Evolutionary conservation across 2,797 vertebrate species (phyloP).

Genomic region (Cyprinodon diabolis): DNA sequence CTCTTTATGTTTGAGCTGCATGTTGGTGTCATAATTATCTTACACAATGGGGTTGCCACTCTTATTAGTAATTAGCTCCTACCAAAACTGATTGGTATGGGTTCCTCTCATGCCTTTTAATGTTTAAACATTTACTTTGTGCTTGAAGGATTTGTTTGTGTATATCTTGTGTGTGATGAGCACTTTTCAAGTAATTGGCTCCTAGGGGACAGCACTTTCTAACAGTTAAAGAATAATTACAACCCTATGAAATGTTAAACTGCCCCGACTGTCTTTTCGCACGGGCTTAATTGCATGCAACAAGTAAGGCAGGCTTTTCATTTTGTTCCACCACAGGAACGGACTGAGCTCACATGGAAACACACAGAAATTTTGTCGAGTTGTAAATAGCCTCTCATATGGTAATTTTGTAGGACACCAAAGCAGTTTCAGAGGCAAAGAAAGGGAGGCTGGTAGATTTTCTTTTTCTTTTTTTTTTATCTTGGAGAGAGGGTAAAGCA

Average conservation of each 20-base stretch:
- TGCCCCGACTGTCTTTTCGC: slow-evolving; percentile 89
- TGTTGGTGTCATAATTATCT: slow-evolving; percentile 93
- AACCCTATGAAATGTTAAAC: slow-evolving; percentile 96
- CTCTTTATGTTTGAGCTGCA: slow-evolving; percentile 75
- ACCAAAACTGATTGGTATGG: slow-evolving; percentile 92
- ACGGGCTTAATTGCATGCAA: slow-evolving; percentile 95
- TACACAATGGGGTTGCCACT: slow-evolving; percentile 90
- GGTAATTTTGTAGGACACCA: slow-evolving; percentile 88
- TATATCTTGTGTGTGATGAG: slow-evolving; percentile 97
- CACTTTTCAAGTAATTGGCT: slow-evolving; percentile 98
- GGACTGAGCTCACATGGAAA: slow-evolving; percentile 90
- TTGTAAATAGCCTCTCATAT: slow-evolving; percentile 91
- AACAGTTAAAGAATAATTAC: slow-evolving; percentile 99
- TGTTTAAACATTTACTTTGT: slow-evolving; percentile 99
- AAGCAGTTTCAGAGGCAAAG: slow-evolving; percentile 82
- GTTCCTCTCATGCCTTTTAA: slow-evolving; percentile 93
- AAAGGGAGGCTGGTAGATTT: slow-evolving; percentile 68
- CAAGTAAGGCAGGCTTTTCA: slow-evolving; percentile 94
- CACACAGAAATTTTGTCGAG: slow-evolving; percentile 88
- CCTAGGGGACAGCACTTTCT: slow-evolving; percentile 96
- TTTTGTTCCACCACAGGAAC: slow-evolving; percentile 88
- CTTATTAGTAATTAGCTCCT: slow-evolving; percentile 97
- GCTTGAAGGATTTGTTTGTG: slow-evolving; percentile 99
- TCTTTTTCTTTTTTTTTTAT: slow-evolving; percentile 58
- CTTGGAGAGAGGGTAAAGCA: slow-evolving; percentile 61